Conservation (phyloP, 2,797 vertebrate genomes). For the Poecile montanus region DNA sequence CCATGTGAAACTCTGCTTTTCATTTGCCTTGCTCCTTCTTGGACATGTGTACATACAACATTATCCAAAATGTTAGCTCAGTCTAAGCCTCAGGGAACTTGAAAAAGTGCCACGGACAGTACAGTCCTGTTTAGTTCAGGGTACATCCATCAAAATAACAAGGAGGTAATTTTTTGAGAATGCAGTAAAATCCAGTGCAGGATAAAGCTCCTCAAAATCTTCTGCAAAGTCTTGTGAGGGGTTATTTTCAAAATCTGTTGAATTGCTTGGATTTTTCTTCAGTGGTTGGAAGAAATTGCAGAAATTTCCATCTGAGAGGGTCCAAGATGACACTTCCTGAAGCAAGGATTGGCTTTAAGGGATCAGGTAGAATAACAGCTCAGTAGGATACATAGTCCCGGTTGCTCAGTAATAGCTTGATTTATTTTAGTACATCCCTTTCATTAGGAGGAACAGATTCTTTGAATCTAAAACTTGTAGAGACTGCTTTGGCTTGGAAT, state of each 20-base stretch:
- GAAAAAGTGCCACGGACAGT: neutral
- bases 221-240: neutral
- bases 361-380: neutral
- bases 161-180: neutral
- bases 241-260: neutral
- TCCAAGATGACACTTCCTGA: neutral
- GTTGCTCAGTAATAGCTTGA: neutral
- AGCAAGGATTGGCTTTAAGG: neutral
- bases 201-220: neutral
- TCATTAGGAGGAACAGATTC: neutral
- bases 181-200: neutral
- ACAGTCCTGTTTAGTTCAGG: neutral
- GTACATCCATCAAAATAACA: neutral
- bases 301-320: neutral
- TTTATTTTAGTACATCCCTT: slow-evolving; percentile 25
- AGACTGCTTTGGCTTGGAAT: slow-evolving; percentile 2
- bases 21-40: neutral
- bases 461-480: slow-evolving; percentile 9
- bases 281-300: neutral
- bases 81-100: neutral
- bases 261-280: neutral
- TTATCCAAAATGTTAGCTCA: neutral
- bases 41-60: accelerated
- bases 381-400: neutral
- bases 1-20: neutral